Percentiles rank a stretch among this genome's conserved stretches.
Evolutionary conservation across 2,113 vertebrate genomes (phyloP).

Genomic region (Oncorhynchus keta): DNA sequence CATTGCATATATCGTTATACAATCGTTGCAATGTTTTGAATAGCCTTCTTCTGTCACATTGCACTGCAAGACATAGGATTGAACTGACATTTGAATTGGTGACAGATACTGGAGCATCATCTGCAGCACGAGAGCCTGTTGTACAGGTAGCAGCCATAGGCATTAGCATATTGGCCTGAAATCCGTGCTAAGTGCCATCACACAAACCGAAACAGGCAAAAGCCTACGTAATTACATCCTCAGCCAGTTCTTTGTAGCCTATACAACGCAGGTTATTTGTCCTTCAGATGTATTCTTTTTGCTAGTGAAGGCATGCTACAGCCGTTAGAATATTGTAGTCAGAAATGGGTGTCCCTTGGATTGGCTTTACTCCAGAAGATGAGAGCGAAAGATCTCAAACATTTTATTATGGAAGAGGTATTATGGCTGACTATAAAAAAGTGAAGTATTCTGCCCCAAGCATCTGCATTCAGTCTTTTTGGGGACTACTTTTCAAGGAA

Average conservation of each 20-base stretch:
- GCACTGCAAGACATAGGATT: constrained; percentile 11
- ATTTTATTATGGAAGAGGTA: too few species aligned
- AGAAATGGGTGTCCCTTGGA: too few species aligned
- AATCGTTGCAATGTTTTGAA: constrained; percentile 22
- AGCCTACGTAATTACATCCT: neutral
- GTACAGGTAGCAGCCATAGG: neutral
- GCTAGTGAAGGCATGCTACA: too few species aligned
- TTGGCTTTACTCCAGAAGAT: too few species aligned
- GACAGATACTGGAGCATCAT: constrained; percentile 51
- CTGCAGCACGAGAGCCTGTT: constrained; percentile 53
- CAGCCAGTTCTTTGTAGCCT: constrained; percentile 1
- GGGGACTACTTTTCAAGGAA: constrained; percentile 11
- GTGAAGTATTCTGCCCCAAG: too few species aligned
- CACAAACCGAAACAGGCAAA: too few species aligned
- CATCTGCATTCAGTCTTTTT: too few species aligned
- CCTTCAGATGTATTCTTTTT: neutral
- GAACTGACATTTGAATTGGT: constrained; percentile 44
- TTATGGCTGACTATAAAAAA: too few species aligned
- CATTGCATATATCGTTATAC: constrained; percentile 34
- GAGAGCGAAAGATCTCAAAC: too few species aligned
- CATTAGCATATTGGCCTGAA: too few species aligned
- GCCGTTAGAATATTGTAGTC: too few species aligned
- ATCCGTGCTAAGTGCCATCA: too few species aligned
- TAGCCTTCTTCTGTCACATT: neutral
- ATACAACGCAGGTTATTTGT: neutral